phyloP scores from a whole-genome alignment of 2,797 vertebrate genomes.

The Buphagus erythrorhynchus region DNA sequence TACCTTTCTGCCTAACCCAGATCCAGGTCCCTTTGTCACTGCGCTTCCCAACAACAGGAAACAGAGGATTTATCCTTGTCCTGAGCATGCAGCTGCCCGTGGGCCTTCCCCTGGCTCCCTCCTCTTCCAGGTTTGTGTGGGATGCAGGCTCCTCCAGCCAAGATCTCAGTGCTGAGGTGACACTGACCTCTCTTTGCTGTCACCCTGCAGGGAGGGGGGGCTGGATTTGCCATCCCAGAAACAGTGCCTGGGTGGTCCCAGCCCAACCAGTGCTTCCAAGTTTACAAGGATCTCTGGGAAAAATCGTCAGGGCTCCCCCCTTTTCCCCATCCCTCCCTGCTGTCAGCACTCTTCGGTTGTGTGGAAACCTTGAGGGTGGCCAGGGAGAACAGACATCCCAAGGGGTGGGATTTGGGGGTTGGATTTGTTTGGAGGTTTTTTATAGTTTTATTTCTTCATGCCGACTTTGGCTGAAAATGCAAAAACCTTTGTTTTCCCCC shows the following conservation, averaged over 20 bases:
- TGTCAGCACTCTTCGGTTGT: fast-evolving
- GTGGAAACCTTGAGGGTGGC: not conserved
- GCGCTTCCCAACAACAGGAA: not conserved
- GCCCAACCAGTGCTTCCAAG: not conserved
- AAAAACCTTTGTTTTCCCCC: not conserved
- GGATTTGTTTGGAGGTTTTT: not conserved
- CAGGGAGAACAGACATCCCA: not conserved
- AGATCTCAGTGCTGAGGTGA: not conserved
- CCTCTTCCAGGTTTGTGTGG: not conserved
- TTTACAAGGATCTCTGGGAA: not conserved
- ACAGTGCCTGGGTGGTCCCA: not conserved
- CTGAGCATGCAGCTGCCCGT: not conserved
- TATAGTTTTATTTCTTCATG: not conserved
- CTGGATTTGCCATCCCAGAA: not conserved
- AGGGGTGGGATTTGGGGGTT: not conserved
- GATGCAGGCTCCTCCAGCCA: not conserved
- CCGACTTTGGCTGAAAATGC: not conserved
- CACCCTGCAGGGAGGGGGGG: not conserved
- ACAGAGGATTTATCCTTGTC: not conserved
- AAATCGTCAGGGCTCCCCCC: not conserved
- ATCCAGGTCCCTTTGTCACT: not conserved
- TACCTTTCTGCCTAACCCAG: not conserved
- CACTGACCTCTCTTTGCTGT: not conserved
- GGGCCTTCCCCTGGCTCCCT: not conserved
- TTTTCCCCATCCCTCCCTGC: not conserved